Percentiles rank a stretch among this genome's conserved stretches.
phyloP scores from a whole-genome alignment of 2,797 vertebrate genomes.

The Esox masquinongy region DNA sequence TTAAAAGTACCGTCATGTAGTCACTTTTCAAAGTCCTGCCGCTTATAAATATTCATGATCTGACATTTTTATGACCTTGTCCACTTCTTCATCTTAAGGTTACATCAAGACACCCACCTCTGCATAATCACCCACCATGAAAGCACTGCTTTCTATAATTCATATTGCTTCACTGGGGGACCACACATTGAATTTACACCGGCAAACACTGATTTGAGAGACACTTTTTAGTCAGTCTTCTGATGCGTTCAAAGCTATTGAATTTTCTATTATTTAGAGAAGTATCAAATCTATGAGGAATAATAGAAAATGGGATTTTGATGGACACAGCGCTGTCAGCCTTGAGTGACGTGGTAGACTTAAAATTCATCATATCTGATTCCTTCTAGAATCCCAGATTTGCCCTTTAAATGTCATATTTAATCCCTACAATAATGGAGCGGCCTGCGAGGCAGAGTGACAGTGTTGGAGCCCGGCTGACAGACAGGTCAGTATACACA shows the following conservation, averaged over 20 bases:
- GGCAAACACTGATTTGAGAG: background rate
- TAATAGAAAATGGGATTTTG: background rate
- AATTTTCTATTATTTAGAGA: background rate
- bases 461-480: background rate
- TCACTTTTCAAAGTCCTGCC: background rate
- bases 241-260: background rate
- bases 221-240: background rate
- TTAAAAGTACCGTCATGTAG: background rate
- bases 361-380: background rate
- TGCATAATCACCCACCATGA: conserved; percentile 4
- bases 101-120: background rate
- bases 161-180: background rate
- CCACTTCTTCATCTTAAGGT: conserved; percentile 5
- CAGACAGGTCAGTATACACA: background rate
- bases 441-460: background rate
- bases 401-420: conserved; percentile 20
- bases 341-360: background rate
- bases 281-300: background rate
- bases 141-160: background rate
- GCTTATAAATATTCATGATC: background rate
- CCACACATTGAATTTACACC: background rate
- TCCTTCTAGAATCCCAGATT: conserved; percentile 17
- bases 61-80: conserved; percentile 8
- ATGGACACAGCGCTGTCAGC: background rate
- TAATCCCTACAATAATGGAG: background rate